Percentiles rank a stretch among this genome's conserved stretches.
These are phyloP conservation scores for Phylloscopus whistleri DNA, from an alignment of 2,113 vertebrate species.

Conservation along the genomic window DNA sequence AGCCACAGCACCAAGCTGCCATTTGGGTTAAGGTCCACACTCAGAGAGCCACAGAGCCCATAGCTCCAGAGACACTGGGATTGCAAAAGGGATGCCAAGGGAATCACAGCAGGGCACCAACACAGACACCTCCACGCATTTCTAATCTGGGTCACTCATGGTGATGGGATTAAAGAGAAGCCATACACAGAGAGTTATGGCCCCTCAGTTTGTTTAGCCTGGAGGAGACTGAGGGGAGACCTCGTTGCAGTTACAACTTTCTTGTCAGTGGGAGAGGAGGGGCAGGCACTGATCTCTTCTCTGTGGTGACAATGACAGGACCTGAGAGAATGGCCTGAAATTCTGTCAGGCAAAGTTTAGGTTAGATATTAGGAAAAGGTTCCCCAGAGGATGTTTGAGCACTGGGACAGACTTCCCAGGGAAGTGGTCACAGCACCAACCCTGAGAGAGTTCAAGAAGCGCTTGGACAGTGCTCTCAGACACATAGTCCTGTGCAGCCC, in stretches of 20 bases:
- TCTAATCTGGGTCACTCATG: not conserved
- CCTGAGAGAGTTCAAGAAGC: not conserved
- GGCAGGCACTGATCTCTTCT: not conserved
- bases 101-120: not conserved
- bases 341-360: not conserved
- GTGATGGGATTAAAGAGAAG: not conserved
- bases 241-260: not conserved
- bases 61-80: not conserved
- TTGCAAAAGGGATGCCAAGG: not conserved
- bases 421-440: not conserved
- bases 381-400: not conserved
- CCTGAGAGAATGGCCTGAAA: rapidly evolving
- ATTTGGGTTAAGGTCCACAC: not conserved
- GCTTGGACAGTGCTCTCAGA: rapidly evolving
- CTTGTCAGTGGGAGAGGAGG: not conserved
- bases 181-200: not conserved
- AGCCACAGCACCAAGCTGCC: not conserved
- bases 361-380: not conserved
- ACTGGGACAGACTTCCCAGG: not conserved
- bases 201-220: not conserved
- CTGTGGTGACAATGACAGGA: not conserved
- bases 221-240: not conserved
- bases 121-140: no score
- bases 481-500: no score
- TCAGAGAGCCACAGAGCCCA: not conserved